These are phyloP conservation scores for Phylloscopus trochilus DNA, from an alignment of 2,113 vertebrate species.

Conservation along the genomic window DNA sequence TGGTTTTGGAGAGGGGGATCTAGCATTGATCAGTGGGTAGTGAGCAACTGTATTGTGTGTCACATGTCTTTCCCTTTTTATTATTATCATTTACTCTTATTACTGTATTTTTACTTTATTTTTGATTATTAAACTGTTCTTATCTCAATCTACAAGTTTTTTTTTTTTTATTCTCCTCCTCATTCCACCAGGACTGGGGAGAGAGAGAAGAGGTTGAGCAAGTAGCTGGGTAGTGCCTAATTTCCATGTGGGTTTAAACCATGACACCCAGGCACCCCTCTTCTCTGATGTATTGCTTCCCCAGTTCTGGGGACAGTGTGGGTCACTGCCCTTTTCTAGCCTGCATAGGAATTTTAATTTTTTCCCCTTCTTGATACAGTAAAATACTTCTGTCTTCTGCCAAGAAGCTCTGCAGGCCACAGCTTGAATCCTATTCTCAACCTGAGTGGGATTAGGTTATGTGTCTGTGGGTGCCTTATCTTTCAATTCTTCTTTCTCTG, in stretches of 20 bases:
- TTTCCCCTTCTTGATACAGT: neutral
- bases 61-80: neutral
- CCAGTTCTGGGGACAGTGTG: neutral
- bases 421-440: neutral
- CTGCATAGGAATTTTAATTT: neutral
- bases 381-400: neutral
- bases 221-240: neutral
- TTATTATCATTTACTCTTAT: neutral
- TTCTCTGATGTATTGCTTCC: neutral
- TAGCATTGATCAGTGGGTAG: accelerated
- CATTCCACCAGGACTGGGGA: neutral
- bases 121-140: neutral
- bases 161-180: neutral
- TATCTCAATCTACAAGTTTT: neutral
- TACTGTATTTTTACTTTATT: neutral
- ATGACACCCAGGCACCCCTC: neutral
- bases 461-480: accelerated
- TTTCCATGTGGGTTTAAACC: neutral
- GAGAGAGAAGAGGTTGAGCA: neutral
- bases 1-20: neutral
- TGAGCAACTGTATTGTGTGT: neutral
- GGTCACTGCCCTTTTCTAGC: neutral
- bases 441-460: neutral
- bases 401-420: neutral
- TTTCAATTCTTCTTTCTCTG: neutral